A percentile compares a stretch with the other conserved stretches of the same genome.
phyloP scores from a whole-genome alignment of 2,888 invertebrate species.

The Nemotelus nigrinus region DNA sequence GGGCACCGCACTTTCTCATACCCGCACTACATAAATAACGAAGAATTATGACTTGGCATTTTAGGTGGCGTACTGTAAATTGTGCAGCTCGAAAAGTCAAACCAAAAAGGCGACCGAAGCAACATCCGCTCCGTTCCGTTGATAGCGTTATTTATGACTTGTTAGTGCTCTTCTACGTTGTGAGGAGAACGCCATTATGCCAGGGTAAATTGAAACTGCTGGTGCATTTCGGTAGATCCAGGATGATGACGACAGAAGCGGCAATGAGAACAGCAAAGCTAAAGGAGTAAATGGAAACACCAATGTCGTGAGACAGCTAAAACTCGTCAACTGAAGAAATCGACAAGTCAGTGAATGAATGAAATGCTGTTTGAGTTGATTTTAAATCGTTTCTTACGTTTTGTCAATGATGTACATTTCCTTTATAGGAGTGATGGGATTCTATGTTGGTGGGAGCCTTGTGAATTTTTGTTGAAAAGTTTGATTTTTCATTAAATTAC shows the following conservation, averaged over 20 bases:
- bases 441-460: too few species aligned
- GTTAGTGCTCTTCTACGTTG: slow-evolving; percentile 32
- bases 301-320: slow-evolving; percentile 25
- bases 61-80: slow-evolving; percentile 45
- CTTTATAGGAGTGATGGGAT: too few species aligned
- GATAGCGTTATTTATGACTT: slow-evolving; percentile 45
- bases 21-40: slow-evolving; percentile 44
- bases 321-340: slow-evolving; percentile 31
- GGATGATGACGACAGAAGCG: neutral
- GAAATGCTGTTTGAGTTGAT: slow-evolving; percentile 39
- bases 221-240: slow-evolving; percentile 10
- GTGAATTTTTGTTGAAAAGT: too few species aligned
- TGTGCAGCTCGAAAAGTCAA: slow-evolving; percentile 44
- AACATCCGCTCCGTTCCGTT: slow-evolving; percentile 42
- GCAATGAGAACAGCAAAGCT: neutral
- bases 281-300: neutral
- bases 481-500: too few species aligned
- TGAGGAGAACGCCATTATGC: slow-evolving; percentile 20
- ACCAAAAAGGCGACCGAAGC: slow-evolving; percentile 42
- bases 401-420: neutral
- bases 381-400: neutral
- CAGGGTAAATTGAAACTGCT: slow-evolving; percentile 5
- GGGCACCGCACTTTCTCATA: slow-evolving; percentile 34
- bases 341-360: slow-evolving; percentile 27
- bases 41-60: slow-evolving; percentile 46